Evolutionary conservation across 1,140 invertebrate species (phyloP).

Genomic region (Ectropis grisescens): DNA sequence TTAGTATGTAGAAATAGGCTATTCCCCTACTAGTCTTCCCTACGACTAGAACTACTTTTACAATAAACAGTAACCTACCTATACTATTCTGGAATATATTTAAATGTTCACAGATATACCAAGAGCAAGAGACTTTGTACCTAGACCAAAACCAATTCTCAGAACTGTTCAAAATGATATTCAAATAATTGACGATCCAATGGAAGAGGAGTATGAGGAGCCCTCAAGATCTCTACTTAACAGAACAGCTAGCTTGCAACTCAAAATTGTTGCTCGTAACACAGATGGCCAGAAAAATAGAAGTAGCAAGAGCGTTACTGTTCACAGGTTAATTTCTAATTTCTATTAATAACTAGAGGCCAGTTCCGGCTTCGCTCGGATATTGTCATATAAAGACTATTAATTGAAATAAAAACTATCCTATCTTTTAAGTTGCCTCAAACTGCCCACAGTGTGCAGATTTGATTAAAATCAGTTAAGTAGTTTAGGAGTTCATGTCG

Average conservation of each 20-base stretch:
- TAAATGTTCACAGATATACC: neutral
- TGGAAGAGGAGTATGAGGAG: constrained; percentile 32
- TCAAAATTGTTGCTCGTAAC: constrained; percentile 61
- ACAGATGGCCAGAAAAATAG: constrained; percentile 30
- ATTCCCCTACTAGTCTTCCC: too few species aligned
- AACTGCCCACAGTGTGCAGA: too few species aligned
- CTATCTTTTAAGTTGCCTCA: too few species aligned
- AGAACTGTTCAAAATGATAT: constrained; percentile 59
- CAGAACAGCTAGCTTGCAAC: constrained; percentile 44
- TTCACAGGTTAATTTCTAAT: constrained; percentile 31
- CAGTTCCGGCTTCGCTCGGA: too few species aligned
- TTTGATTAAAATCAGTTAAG: too few species aligned
- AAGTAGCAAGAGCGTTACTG: constrained; percentile 3
- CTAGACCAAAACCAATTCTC: constrained; percentile 33
- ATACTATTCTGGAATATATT: too few species aligned
- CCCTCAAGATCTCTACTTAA: constrained; percentile 30
- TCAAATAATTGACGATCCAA: constrained; percentile 52
- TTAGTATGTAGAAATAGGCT: too few species aligned
- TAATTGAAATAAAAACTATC: too few species aligned
- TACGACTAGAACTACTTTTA: too few species aligned
- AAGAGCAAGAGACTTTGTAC: constrained; percentile 22
- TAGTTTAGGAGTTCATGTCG: too few species aligned
- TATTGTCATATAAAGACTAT: too few species aligned
- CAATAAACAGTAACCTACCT: neutral
- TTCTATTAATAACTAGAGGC: too few species aligned